Evolutionary conservation across 2,113 vertebrate species (phyloP).

Genomic region (Alaudala cheleensis): DNA sequence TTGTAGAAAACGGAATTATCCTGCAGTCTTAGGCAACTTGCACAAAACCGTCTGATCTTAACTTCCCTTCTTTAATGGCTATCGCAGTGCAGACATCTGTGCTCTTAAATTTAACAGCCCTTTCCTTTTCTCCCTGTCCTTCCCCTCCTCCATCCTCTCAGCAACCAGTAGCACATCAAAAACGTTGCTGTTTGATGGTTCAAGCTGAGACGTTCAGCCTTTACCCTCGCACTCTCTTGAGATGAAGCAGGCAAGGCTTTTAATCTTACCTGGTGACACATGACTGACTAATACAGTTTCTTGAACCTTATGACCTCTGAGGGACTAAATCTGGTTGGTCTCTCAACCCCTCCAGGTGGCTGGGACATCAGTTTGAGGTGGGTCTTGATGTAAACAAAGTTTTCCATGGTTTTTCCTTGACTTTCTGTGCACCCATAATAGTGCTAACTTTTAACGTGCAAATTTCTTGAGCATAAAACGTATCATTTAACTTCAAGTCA

Average conservation of each 20-base stretch:
- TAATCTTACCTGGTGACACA: constrained; percentile 58
- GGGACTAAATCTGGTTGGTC: not conserved
- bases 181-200: constrained; percentile 29
- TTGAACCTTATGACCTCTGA: constrained; percentile 51
- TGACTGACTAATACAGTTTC: constrained; percentile 56
- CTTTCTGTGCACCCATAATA: not conserved
- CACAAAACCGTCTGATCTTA: not conserved
- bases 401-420: not conserved
- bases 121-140: not conserved
- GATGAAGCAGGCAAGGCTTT: constrained; percentile 44
- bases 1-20: not conserved
- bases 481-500: not conserved
- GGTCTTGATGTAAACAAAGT: not conserved
- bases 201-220: constrained; percentile 32
- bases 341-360: constrained; percentile 11
- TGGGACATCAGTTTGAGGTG: not conserved
- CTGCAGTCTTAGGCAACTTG: not conserved
- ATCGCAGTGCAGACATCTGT: not conserved
- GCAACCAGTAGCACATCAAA: constrained; percentile 50
- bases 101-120: not conserved
- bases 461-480: not conserved
- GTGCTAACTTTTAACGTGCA: not conserved
- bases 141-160: constrained; percentile 23
- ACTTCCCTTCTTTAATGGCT: not conserved
- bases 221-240: constrained; percentile 2